Conservation (phyloP, 2,113 vertebrate genomes). For the Hyla sarda region DNA sequence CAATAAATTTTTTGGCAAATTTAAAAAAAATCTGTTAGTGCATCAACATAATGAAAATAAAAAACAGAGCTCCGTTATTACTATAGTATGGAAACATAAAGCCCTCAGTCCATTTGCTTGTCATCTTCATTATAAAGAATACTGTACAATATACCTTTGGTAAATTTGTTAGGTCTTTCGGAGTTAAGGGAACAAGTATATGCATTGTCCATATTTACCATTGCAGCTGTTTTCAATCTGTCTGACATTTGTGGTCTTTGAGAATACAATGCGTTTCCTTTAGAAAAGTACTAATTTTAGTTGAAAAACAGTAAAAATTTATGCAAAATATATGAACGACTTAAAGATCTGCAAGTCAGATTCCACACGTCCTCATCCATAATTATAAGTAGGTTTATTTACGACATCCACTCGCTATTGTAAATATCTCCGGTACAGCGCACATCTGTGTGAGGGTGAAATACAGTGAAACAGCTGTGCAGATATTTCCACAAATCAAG, state of each 20-base stretch:
- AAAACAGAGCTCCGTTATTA: background rate
- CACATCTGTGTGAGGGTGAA: constrained; percentile 41
- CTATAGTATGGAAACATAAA: background rate
- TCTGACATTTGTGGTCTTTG: constrained; percentile 23
- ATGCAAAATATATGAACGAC: constrained; percentile 27
- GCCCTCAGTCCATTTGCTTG: constrained; percentile 9
- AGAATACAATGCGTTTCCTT: background rate
- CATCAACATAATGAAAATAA: background rate
- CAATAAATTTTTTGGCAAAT: background rate
- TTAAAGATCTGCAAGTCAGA: constrained; percentile 39
- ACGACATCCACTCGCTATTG: constrained; percentile 30
- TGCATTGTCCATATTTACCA: constrained; percentile 26
- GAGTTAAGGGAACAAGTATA: background rate
- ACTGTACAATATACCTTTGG: background rate
- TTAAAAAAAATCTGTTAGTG: background rate
- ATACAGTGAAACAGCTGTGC: constrained; percentile 49
- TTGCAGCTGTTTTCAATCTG: constrained; percentile 33
- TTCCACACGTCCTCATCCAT: constrained; percentile 34
- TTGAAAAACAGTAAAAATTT: constrained; percentile 4
- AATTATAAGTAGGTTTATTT: constrained; percentile 39
- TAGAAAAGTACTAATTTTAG: background rate
- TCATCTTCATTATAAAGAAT: constrained; percentile 13
- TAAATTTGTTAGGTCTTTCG: background rate
- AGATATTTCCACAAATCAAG: constrained; percentile 19
- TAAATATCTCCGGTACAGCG: constrained; percentile 26